phyloP scores from a whole-genome alignment of 2,888 invertebrate genomes.

The Acleris laterana region DNA sequence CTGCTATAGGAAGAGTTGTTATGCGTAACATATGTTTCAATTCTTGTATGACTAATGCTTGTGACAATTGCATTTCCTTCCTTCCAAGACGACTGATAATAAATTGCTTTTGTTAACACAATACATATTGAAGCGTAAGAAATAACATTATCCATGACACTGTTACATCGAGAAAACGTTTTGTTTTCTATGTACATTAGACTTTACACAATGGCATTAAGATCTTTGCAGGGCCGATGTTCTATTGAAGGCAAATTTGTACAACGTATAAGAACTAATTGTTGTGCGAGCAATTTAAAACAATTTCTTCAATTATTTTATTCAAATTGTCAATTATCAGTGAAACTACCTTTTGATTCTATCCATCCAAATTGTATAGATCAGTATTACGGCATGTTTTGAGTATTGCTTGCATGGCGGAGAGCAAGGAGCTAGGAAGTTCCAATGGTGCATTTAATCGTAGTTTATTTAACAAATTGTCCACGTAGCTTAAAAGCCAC shows the following conservation, averaged over 20 bases:
- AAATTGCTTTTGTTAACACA: no score
- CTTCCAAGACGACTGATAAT: no score
- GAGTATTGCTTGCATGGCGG: slow-evolving; percentile 73
- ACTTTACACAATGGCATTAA: background rate
- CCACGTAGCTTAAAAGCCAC: slow-evolving; percentile 77
- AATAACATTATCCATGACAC: no score
- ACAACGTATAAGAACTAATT: slow-evolving; percentile 25
- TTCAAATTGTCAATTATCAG: slow-evolving; percentile 44
- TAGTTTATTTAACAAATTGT: slow-evolving; percentile 80
- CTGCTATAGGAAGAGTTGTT: no score
- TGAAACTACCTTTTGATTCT: slow-evolving; percentile 42
- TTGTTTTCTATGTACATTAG: no score
- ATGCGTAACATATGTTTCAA: no score
- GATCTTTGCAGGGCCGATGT: slow-evolving; percentile 22
- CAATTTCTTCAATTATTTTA: slow-evolving; percentile 39
- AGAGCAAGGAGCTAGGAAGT: slow-evolving; percentile 56
- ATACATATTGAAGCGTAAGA: no score
- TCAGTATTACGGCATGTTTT: slow-evolving; percentile 66
- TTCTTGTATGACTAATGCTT: no score
- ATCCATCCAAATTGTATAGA: slow-evolving; percentile 58
- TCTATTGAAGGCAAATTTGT: background rate
- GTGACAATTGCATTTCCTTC: no score
- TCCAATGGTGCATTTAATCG: slow-evolving; percentile 81
- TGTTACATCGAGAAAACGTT: no score
- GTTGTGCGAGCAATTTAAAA: slow-evolving; percentile 71